Evolutionary conservation across 2,888 invertebrate species (phyloP).

Genomic region (Synergus laeviventris): DNA sequence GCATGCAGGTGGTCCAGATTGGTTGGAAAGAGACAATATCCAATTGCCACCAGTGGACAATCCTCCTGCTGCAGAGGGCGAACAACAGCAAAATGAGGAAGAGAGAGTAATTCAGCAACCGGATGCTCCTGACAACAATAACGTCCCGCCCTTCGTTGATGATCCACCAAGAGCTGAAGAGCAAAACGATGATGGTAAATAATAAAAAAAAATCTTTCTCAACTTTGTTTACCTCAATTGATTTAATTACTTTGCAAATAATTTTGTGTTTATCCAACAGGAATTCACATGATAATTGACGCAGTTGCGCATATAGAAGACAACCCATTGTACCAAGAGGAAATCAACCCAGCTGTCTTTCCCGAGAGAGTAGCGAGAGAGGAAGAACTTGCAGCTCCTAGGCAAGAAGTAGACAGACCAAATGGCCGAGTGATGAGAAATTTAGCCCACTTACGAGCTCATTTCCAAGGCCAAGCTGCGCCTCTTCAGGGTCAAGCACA

Average conservation of each 20-base stretch:
- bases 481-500: slow-evolving; percentile 73
- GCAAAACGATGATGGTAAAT: slow-evolving; percentile 60
- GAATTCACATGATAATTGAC: neutral
- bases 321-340: slow-evolving; percentile 48
- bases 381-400: slow-evolving; percentile 42
- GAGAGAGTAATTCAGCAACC: slow-evolving; percentile 63
- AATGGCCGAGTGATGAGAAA: slow-evolving; percentile 42
- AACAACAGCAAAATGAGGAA: slow-evolving; percentile 61
- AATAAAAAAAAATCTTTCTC: slow-evolving; percentile 29
- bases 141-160: slow-evolving; percentile 73
- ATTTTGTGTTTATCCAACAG: neutral
- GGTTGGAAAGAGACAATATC: slow-evolving; percentile 88
- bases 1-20: slow-evolving; percentile 97
- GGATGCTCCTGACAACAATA: slow-evolving; percentile 72
- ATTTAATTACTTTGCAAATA: neutral
- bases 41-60: slow-evolving; percentile 77
- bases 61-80: slow-evolving; percentile 75
- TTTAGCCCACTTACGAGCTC: slow-evolving; percentile 45
- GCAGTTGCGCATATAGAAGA: slow-evolving; percentile 45
- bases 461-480: slow-evolving; percentile 63
- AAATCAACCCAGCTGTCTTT: slow-evolving; percentile 47
- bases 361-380: slow-evolving; percentile 51
- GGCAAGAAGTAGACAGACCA: slow-evolving; percentile 51
- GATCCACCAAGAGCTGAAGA: slow-evolving; percentile 69
- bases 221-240: too few species aligned